Conservation (phyloP, 2,797 vertebrate species). For the Pantherophis alleghaniensis region DNA sequence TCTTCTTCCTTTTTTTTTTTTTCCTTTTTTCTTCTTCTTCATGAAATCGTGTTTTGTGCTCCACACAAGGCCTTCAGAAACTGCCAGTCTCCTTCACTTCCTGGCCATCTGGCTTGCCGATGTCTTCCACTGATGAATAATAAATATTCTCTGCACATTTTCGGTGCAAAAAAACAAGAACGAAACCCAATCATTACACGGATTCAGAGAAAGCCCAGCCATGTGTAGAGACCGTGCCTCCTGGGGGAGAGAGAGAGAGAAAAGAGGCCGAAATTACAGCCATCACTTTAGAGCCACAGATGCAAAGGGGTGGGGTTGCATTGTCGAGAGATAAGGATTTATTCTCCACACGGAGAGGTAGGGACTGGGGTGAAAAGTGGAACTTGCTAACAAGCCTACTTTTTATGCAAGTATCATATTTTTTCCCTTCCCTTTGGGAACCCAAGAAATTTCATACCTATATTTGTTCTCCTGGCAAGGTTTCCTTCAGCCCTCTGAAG, state of each 20-base stretch:
- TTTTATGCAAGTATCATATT: neutral
- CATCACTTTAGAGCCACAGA: neutral
- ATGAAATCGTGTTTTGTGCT: neutral
- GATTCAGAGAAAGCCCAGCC: neutral
- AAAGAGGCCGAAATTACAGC: neutral
- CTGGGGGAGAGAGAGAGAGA: neutral
- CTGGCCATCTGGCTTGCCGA: slow-evolving; percentile 50
- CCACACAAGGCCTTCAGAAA: slow-evolving; percentile 9
- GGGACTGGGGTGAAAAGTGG: neutral
- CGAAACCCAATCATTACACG: neutral
- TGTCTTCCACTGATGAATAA: slow-evolving; percentile 21
- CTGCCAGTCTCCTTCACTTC: slow-evolving; percentile 2
- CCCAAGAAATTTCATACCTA: neutral
- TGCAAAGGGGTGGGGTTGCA: too few species aligned
- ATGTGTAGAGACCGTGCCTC: too few species aligned
- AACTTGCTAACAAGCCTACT: neutral
- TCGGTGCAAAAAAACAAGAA: neutral
- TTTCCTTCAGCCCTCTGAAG: neutral
- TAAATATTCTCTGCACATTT: slow-evolving; percentile 24
- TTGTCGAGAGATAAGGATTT: neutral
- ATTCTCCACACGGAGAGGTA: neutral
- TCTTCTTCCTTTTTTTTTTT: neutral
- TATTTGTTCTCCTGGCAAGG: neutral
- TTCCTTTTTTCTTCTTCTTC: neutral
- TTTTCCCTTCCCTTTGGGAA: neutral